phyloP scores from a whole-genome alignment of 2,113 vertebrate species.

The Paratilapia polleni region DNA sequence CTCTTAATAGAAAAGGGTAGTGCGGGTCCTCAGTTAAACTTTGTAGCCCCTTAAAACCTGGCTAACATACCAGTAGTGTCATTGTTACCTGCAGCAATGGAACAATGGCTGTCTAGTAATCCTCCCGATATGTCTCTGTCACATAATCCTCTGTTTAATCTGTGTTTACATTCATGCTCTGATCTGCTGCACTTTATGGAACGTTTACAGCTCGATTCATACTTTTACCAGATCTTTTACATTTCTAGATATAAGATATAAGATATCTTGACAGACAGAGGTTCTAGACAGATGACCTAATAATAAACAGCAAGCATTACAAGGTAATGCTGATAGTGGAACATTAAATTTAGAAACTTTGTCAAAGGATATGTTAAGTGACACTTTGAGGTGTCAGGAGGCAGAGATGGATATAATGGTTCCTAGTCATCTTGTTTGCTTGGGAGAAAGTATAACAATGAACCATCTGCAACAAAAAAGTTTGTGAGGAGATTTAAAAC shows the following conservation, averaged over 20 bases:
- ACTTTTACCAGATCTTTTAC: neutral
- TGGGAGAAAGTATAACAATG: neutral
- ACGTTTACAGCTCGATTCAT: neutral
- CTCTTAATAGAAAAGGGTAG: neutral
- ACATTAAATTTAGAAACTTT: conserved; percentile 25
- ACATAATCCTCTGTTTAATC: neutral
- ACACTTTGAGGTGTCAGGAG: neutral
- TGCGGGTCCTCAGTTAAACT: neutral
- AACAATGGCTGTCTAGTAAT: too few species aligned
- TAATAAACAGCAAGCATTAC: neutral
- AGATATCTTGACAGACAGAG: neutral
- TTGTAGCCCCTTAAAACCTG: neutral
- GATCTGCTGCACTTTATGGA: neutral
- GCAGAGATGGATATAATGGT: neutral
- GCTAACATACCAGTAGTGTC: neutral
- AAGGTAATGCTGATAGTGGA: neutral
- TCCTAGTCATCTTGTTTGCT: neutral
- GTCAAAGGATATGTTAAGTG: conserved; percentile 5
- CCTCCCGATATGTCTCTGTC: neutral
- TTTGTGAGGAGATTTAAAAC: neutral
- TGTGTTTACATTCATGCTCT: neutral
- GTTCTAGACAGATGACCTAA: neutral
- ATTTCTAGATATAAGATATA: too few species aligned
- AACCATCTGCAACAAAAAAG: neutral
- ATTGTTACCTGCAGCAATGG: neutral